A percentile compares a stretch with the other conserved stretches of the same genome.
Evolutionary conservation across 2,888 invertebrate genomes (phyloP).

Genomic region (Amphipyra berbera): DNA sequence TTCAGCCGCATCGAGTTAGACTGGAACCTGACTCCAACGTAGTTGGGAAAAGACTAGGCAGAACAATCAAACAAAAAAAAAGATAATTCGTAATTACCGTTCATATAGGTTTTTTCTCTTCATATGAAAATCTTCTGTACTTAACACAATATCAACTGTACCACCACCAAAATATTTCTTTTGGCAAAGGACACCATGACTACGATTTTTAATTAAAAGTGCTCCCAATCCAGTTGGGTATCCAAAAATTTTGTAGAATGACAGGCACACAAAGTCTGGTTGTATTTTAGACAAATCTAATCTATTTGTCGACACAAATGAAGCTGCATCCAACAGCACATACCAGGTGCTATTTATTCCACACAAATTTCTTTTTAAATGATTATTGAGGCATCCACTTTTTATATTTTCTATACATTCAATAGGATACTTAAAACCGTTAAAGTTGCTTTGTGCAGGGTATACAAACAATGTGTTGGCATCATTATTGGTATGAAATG

Average conservation of each 20-base stretch:
- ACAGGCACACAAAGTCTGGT: slow-evolving; percentile 97
- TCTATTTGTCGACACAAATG: slow-evolving; percentile 93
- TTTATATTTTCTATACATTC: slow-evolving; percentile 92
- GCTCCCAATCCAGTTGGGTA: slow-evolving; percentile 99
- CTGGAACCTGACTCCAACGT: too few relatives aligned
- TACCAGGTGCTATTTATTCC: slow-evolving; percentile 90
- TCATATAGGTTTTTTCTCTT: slow-evolving; percentile 92
- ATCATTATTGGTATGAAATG: slow-evolving; percentile 60
- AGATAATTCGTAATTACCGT: slow-evolving; percentile 86
- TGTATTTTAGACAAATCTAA: slow-evolving; percentile 92
- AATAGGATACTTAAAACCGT: slow-evolving; percentile 96
- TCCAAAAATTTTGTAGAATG: slow-evolving; percentile 99
- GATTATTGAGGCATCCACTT: slow-evolving; percentile 88
- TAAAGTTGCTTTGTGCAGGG: slow-evolving; percentile 98
- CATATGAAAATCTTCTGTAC: slow-evolving; percentile 92
- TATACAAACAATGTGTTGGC: slow-evolving; percentile 92
- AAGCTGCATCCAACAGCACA: slow-evolving; percentile 96
- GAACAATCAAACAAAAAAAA: neutral
- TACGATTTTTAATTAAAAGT: slow-evolving; percentile 93
- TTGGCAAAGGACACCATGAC: slow-evolving; percentile 89
- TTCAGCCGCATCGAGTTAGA: too few relatives aligned
- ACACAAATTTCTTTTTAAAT: slow-evolving; percentile 76
- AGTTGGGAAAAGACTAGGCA: neutral
- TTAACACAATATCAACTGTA: slow-evolving; percentile 95
- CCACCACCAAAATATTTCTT: slow-evolving; percentile 98